Evolutionary conservation across 2,888 invertebrate genomes (phyloP).

Genomic region (Napeogenes inachia): DNA sequence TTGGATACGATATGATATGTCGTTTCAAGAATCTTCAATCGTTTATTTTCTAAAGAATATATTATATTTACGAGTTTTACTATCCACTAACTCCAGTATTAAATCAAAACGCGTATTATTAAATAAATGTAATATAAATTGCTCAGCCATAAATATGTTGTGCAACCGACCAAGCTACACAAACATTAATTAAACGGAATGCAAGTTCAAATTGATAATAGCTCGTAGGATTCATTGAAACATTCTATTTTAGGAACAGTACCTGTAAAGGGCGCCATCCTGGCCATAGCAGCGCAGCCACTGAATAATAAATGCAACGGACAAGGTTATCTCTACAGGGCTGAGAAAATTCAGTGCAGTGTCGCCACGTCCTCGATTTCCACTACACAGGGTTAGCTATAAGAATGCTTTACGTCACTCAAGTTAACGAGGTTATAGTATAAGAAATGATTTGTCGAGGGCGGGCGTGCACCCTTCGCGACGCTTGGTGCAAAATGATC

Average conservation of each 20-base stretch:
- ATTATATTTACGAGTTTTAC: no score
- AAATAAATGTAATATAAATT: not conserved
- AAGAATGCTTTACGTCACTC: slow-evolving; percentile 62
- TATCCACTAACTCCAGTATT: no score
- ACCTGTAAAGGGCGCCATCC: slow-evolving; percentile 73
- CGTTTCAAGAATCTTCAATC: no score
- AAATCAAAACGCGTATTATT: not conserved
- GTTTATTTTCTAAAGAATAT: no score
- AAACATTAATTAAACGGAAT: slow-evolving; percentile 11
- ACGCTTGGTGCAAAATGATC: slow-evolving; percentile 64
- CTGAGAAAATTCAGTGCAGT: slow-evolving; percentile 41
- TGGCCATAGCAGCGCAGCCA: slow-evolving; percentile 63
- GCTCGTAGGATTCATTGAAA: slow-evolving; percentile 14
- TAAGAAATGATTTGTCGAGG: slow-evolving; percentile 40
- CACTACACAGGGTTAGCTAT: slow-evolving; percentile 45
- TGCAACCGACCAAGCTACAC: slow-evolving; percentile 16
- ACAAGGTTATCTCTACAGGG: slow-evolving; percentile 59
- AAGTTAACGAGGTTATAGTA: slow-evolving; percentile 64
- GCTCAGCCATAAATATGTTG: slow-evolving; percentile 3
- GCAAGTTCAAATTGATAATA: not conserved
- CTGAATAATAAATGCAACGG: slow-evolving; percentile 73
- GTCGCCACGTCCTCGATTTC: slow-evolving; percentile 41
- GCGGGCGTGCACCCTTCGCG: slow-evolving; percentile 62
- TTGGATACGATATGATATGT: no score
- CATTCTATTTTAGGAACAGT: slow-evolving; percentile 43